phyloP scores from a whole-genome alignment of 2,888 invertebrate species.

The Yponomeuta sedellus region DNA sequence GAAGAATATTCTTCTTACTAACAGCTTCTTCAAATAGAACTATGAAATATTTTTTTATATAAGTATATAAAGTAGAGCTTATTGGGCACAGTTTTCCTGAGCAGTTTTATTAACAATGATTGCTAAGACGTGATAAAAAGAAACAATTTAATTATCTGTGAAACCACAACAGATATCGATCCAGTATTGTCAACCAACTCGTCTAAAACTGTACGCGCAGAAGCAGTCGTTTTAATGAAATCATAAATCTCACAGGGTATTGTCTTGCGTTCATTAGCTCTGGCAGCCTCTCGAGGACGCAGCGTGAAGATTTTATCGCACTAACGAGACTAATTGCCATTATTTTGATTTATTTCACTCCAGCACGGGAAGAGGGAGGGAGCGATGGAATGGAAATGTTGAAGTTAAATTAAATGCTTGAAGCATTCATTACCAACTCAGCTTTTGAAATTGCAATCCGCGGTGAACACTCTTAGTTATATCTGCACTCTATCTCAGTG shows the following conservation, averaged over 20 bases:
- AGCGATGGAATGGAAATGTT: neutral
- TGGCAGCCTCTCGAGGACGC: neutral
- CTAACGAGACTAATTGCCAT: neutral
- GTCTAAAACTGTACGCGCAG: neutral
- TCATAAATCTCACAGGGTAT: neutral
- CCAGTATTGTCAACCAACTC: neutral
- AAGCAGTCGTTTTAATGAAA: neutral
- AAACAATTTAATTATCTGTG: too few species aligned
- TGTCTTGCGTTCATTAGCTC: neutral
- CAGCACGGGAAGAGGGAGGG: neutral
- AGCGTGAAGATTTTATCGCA: neutral
- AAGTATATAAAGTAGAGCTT: too few species aligned
- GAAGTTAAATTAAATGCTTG: neutral
- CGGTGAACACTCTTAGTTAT: too few species aligned
- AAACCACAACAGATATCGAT: too few species aligned
- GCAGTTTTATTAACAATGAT: too few species aligned
- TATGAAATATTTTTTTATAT: too few species aligned
- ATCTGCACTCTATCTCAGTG: too few species aligned
- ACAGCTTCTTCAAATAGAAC: too few species aligned
- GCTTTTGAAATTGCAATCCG: neutral
- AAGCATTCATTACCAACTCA: neutral
- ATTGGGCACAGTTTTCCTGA: too few species aligned
- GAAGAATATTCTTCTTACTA: too few species aligned
- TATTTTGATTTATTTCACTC: neutral
- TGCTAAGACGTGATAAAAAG: too few species aligned